Conservation (phyloP, 2,797 vertebrate genomes). For the Silurus aristotelis region DNA sequence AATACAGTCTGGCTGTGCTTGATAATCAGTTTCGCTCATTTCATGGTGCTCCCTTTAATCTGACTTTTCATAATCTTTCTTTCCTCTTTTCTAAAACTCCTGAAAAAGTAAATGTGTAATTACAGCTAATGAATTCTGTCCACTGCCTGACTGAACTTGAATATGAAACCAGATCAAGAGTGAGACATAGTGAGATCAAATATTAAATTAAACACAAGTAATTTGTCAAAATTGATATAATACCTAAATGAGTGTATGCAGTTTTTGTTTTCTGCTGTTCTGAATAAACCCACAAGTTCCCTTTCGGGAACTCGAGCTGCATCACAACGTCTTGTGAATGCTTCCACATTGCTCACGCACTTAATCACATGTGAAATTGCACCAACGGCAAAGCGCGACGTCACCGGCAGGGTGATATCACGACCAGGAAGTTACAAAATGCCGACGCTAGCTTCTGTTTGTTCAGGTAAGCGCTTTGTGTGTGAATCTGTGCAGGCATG, state of each 20-base stretch:
- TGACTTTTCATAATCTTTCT: constrained; percentile 74
- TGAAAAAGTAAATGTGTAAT: constrained; percentile 80
- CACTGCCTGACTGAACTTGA: constrained; percentile 75
- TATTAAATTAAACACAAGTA: constrained; percentile 50
- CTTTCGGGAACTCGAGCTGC: no score
- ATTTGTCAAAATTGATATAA: constrained; percentile 8
- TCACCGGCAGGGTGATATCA: no score
- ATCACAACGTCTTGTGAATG: no score
- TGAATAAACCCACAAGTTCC: background rate
- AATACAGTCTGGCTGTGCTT: constrained; percentile 73
- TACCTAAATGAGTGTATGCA: background rate
- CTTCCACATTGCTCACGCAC: no score
- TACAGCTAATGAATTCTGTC: constrained; percentile 77
- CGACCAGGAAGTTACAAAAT: no score
- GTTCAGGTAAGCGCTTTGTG: no score
- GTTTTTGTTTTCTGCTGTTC: background rate
- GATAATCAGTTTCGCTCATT: constrained; percentile 75
- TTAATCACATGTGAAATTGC: no score
- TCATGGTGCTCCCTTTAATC: constrained; percentile 73
- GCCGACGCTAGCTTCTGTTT: no score
- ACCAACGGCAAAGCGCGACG: no score
- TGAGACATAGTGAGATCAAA: constrained; percentile 50
- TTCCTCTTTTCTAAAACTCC: constrained; percentile 61
- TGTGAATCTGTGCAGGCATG: no score
- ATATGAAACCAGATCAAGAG: constrained; percentile 72